Conservation (phyloP, 2,888 invertebrate species). For the Notodonta dromedarius region DNA sequence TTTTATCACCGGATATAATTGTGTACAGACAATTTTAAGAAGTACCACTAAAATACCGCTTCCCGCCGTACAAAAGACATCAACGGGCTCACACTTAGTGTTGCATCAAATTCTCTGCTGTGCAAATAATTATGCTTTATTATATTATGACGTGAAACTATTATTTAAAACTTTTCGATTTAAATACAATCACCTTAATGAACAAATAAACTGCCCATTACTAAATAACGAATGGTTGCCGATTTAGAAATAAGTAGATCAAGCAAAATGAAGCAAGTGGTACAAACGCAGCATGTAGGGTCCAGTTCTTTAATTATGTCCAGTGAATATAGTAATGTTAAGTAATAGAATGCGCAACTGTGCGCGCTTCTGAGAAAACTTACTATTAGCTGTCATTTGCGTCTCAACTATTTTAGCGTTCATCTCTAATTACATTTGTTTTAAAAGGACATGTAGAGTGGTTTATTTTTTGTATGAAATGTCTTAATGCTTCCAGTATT, state of each 20-base stretch:
- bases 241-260: too few species aligned
- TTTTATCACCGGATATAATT: too few species aligned
- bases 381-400: conserved; percentile 29
- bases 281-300: conserved; percentile 43
- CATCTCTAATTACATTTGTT: conserved; percentile 6
- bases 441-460: conserved; percentile 5
- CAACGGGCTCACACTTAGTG: conserved; percentile 4
- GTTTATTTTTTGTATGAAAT: conserved; percentile 3
- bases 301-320: conserved; percentile 51
- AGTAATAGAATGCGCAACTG: conserved; percentile 45
- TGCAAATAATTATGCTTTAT: too few species aligned
- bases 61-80: conserved; percentile 13
- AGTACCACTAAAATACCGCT: conserved; percentile 6
- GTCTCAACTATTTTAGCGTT: conserved; percentile 1
- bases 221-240: too few species aligned
- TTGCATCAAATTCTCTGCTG: background rate
- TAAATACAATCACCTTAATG: too few species aligned
- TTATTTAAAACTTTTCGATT: too few species aligned
- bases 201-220: too few species aligned
- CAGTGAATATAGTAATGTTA: conserved; percentile 44
- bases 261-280: conserved; percentile 2
- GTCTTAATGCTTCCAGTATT: background rate
- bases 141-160: too few species aligned
- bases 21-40: background rate
- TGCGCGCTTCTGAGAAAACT: conserved; percentile 41